A percentile compares a stretch with the other conserved stretches of the same genome.
These are phyloP conservation scores for Anorthoa munda DNA, from an alignment of 2,888 invertebrate genomes.

Conservation along the genomic window DNA sequence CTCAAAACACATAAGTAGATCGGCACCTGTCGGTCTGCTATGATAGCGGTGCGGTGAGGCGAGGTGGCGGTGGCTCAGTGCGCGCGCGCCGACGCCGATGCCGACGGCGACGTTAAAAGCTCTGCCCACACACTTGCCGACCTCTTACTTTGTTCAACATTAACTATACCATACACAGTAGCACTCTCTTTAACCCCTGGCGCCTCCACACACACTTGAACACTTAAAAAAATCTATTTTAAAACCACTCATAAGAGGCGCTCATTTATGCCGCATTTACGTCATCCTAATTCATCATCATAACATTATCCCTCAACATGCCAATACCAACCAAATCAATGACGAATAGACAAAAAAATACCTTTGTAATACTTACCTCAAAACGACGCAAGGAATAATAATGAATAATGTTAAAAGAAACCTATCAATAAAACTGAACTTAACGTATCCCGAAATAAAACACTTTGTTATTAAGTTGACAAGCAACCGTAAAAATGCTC, in stretches of 20 bases:
- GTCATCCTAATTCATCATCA: slow-evolving; percentile 54
- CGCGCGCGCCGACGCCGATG: slow-evolving; percentile 61
- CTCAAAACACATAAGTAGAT: slow-evolving; percentile 63
- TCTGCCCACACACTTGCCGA: slow-evolving; percentile 61
- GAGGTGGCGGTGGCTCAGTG: slow-evolving; percentile 25
- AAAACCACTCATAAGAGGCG: slow-evolving; percentile 49
- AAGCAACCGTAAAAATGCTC: slow-evolving; percentile 91
- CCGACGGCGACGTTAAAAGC: slow-evolving; percentile 67
- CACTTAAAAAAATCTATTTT: slow-evolving; percentile 53
- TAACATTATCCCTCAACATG: slow-evolving; percentile 61
- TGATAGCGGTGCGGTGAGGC: slow-evolving; percentile 49
- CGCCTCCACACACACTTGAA: slow-evolving; percentile 65
- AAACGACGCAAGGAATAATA: slow-evolving; percentile 75
- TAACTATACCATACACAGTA: slow-evolving; percentile 64
- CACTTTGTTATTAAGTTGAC: slow-evolving; percentile 91
- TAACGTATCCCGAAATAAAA: slow-evolving; percentile 90
- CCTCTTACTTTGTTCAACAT: slow-evolving; percentile 62
- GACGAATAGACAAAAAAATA: slow-evolving; percentile 63
- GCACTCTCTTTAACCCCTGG: slow-evolving; percentile 65
- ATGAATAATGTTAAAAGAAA: slow-evolving; percentile 88
- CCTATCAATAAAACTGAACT: slow-evolving; percentile 90
- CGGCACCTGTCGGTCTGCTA: slow-evolving; percentile 69
- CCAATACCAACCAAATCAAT: slow-evolving; percentile 66
- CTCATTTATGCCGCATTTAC: slow-evolving; percentile 34
- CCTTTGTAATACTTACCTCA: slow-evolving; percentile 72